These are phyloP conservation scores for Gryllus longicercus DNA, from an alignment of 2,888 invertebrate species.

Conservation along the genomic window DNA sequence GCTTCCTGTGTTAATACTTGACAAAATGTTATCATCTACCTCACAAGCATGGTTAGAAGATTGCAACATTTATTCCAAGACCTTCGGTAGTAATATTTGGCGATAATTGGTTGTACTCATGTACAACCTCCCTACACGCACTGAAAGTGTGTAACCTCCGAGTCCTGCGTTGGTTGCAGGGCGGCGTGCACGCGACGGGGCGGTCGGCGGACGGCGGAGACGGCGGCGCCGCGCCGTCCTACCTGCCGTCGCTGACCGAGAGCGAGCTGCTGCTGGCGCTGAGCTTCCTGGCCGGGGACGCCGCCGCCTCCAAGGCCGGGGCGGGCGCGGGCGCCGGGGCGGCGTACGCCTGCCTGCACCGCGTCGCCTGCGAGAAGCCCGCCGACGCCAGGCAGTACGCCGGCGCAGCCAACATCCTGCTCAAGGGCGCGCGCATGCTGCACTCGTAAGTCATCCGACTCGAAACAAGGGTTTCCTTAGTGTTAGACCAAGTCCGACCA, in stretches of 20 bases:
- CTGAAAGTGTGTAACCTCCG: too few relatives aligned
- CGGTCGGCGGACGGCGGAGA: background rate
- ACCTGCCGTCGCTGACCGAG: slow-evolving; percentile 54
- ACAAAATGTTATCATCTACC: too few relatives aligned
- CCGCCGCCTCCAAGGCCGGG: slow-evolving; percentile 45
- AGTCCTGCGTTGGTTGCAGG: too few relatives aligned
- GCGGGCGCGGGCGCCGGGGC: slow-evolving; percentile 38
- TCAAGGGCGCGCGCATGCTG: slow-evolving; percentile 56
- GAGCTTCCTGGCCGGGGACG: slow-evolving; percentile 64
- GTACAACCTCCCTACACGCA: accelerated
- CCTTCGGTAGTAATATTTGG: too few relatives aligned
- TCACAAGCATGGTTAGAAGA: too few relatives aligned
- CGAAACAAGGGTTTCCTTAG: too few relatives aligned
- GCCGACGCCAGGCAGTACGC: slow-evolving; percentile 69
- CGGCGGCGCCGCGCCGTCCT: slow-evolving; percentile 25
- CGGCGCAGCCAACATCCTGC: slow-evolving; percentile 70
- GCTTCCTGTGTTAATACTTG: too few relatives aligned
- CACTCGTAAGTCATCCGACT: slow-evolving; percentile 40
- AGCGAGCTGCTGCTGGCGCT: slow-evolving; percentile 69
- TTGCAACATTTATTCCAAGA: too few relatives aligned
- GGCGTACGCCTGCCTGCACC: slow-evolving; percentile 67
- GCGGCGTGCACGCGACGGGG: background rate
- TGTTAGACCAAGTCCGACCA: too few relatives aligned
- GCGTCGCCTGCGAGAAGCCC: slow-evolving; percentile 72
- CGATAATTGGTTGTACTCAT: too few relatives aligned